phyloP scores from a whole-genome alignment of 2,113 vertebrate genomes.

The Leptosomus discolor region DNA sequence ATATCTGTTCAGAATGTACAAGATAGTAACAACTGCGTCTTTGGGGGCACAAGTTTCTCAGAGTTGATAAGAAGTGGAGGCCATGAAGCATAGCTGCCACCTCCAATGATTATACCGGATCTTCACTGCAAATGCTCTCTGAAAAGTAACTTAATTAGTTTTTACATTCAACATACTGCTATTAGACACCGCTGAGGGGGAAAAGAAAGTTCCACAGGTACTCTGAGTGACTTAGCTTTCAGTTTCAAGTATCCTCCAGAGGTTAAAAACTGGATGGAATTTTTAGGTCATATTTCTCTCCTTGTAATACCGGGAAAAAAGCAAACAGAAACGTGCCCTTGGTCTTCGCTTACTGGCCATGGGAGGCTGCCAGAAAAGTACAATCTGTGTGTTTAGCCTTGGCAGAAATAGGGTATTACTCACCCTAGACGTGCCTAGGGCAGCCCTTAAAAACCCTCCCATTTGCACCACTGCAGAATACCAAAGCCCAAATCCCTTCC shows the following conservation, averaged over 20 bases:
- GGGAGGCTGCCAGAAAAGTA: slow-evolving; percentile 11
- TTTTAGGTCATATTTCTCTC: background rate
- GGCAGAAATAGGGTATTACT: slow-evolving; percentile 7
- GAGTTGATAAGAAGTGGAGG: background rate
- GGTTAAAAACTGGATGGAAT: background rate
- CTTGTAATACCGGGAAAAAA: background rate
- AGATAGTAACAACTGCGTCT: background rate
- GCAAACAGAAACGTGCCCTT: slow-evolving; percentile 34
- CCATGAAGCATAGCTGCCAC: background rate
- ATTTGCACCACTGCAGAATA: background rate
- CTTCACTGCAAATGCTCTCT: background rate
- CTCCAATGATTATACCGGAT: background rate
- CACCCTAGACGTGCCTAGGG: background rate
- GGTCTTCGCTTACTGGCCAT: slow-evolving; percentile 24
- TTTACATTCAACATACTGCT: background rate
- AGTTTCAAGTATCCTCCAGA: background rate
- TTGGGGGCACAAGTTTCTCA: background rate
- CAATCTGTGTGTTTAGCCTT: slow-evolving; percentile 14
- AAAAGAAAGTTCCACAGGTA: background rate
- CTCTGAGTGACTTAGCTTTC: background rate
- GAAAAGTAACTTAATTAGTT: background rate
- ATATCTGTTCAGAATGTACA: background rate
- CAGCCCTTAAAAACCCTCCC: background rate
- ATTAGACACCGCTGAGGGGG: background rate
- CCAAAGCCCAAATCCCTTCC: background rate